A percentile compares a stretch with the other conserved stretches of the same genome.
Evolutionary conservation across 1,140 invertebrate species (phyloP).

Genomic region (Triops longicaudatus): DNA sequence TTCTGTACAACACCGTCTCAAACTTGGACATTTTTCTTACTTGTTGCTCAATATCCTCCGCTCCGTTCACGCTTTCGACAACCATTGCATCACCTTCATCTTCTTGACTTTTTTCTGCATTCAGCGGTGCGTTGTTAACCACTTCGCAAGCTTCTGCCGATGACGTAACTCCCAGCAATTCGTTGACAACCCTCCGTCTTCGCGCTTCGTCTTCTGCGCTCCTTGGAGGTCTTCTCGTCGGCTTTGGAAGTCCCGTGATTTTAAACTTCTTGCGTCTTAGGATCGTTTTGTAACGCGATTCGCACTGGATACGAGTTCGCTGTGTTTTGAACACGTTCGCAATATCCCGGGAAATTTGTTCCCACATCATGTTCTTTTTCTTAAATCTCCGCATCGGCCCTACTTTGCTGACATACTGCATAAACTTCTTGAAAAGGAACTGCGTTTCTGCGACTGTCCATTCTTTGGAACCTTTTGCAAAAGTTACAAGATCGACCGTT

Average conservation of each 20-base stretch:
- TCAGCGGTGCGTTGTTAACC: too few relatives aligned
- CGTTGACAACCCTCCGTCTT: conserved; percentile 16
- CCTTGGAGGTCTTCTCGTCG: background rate
- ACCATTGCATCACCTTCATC: too few relatives aligned
- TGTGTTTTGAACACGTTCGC: background rate
- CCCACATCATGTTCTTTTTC: conserved; percentile 23
- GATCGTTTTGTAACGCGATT: background rate
- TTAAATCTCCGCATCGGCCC: conserved; percentile 22
- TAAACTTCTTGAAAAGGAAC: background rate
- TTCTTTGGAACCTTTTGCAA: background rate
- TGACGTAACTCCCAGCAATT: background rate
- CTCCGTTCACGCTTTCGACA: too few relatives aligned
- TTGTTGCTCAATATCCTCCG: too few relatives aligned
- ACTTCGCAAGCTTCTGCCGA: too few relatives aligned
- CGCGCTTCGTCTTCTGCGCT: background rate
- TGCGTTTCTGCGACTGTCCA: conserved; percentile 16
- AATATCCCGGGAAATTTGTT: conserved; percentile 17
- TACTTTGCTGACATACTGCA: conserved; percentile 16
- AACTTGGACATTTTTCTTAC: background rate
- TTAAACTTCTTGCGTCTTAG: background rate
- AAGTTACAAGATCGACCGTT: background rate
- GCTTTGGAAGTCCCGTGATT: background rate
- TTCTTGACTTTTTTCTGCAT: too few relatives aligned
- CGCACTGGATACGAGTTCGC: background rate
- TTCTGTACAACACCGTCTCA: conserved; percentile 8